Evolutionary conservation across 1,140 invertebrate genomes (phyloP).

Genomic region (Drosophila lacteicornis): DNA sequence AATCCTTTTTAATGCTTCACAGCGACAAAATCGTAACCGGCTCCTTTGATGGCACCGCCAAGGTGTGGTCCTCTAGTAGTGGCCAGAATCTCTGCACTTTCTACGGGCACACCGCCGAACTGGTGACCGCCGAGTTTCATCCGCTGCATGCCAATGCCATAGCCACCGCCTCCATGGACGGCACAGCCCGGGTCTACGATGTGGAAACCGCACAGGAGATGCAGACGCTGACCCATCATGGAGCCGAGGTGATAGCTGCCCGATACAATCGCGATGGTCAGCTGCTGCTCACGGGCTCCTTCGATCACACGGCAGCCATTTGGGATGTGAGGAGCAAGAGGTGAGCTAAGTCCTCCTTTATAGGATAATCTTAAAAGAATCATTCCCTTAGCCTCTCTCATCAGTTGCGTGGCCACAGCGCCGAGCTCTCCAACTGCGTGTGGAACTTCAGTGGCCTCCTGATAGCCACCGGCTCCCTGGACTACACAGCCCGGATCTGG

Average conservation of each 20-base stretch:
- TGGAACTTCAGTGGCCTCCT: conserved; percentile 90
- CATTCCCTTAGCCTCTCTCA: conserved; percentile 86
- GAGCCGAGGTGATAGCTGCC: conserved; percentile 90
- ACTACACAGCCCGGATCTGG: conserved; percentile 92
- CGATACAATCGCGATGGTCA: conserved; percentile 90
- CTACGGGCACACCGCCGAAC: conserved; percentile 90
- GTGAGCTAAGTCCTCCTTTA: conserved; percentile 85
- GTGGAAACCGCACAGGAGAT: conserved; percentile 88
- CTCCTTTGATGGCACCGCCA: conserved; percentile 92
- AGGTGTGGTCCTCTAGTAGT: conserved; percentile 88
- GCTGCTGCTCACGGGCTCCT: conserved; percentile 91
- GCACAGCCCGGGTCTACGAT: conserved; percentile 90
- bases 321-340: conserved; percentile 90
- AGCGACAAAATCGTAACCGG: conserved; percentile 91
- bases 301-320: conserved; percentile 90
- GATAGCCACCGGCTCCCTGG: conserved; percentile 90
- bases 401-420: conserved; percentile 89
- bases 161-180: conserved; percentile 91
- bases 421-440: conserved; percentile 90
- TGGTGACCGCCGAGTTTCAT: conserved; percentile 90
- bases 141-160: conserved; percentile 87
- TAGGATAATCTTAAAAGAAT: neutral
- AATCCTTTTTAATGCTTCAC: conserved; percentile 54
- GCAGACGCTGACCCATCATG: conserved; percentile 88
- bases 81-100: conserved; percentile 89